Percentiles rank a stretch among this genome's conserved stretches.
Evolutionary conservation across 2,888 invertebrate genomes (phyloP).

Genomic region (Mimachlamys varia): DNA sequence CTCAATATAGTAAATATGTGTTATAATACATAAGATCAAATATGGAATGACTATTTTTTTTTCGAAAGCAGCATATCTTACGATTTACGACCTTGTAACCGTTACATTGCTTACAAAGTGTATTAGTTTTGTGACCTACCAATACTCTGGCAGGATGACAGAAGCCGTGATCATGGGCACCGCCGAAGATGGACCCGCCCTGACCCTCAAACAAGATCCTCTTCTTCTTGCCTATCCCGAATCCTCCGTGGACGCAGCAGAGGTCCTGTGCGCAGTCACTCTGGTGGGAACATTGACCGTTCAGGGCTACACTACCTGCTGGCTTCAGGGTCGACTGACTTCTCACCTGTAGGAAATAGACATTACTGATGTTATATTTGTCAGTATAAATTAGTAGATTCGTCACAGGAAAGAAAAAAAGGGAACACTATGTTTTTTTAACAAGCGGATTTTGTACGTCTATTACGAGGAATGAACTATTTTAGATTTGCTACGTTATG

Average conservation of each 20-base stretch:
- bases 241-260: constrained; percentile 56
- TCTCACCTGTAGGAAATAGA: neutral
- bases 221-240: constrained; percentile 43
- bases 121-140: constrained; percentile 42
- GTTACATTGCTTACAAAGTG: no score
- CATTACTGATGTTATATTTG: neutral
- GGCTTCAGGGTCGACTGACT: constrained; percentile 34
- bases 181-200: constrained; percentile 26
- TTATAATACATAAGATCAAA: no score
- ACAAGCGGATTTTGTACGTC: no score
- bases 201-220: constrained; percentile 43
- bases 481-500: no score
- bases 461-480: no score
- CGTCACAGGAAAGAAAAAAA: no score
- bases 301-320: constrained; percentile 40
- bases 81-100: no score
- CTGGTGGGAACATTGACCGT: constrained; percentile 45
- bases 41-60: no score
- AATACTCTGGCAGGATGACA: constrained; percentile 40
- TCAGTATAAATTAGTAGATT: no score
- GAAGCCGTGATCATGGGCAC: constrained; percentile 41
- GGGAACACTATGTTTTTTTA: no score
- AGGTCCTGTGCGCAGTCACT: constrained; percentile 54
- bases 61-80: no score
- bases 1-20: no score